phyloP scores from a whole-genome alignment of 1,140 invertebrate genomes.

The Drosophila novamexicana region DNA sequence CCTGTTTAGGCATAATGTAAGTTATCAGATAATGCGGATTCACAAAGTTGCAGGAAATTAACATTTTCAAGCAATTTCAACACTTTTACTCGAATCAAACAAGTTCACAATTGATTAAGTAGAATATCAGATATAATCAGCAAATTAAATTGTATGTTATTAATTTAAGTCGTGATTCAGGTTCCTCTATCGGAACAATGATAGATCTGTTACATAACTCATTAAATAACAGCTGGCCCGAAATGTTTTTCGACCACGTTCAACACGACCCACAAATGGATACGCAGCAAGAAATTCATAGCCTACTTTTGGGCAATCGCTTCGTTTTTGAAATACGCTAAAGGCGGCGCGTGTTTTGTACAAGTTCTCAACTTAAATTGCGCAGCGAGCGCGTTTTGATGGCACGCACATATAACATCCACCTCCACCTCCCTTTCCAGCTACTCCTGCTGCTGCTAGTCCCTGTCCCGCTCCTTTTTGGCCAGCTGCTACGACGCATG shows the following conservation, averaged over 20 bases:
- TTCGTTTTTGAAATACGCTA: slow-evolving; percentile 23
- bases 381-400: slow-evolving; percentile 44
- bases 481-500: slow-evolving; percentile 15
- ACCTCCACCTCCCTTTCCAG: too few species aligned
- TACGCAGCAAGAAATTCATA: slow-evolving; percentile 49
- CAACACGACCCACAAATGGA: slow-evolving; percentile 63
- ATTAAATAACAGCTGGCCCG: slow-evolving; percentile 11
- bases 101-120: background rate
- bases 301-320: slow-evolving; percentile 59
- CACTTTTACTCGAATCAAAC: background rate
- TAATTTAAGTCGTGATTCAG: background rate
- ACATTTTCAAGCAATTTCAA: too few species aligned
- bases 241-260: slow-evolving; percentile 8
- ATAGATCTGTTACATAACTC: slow-evolving; percentile 28
- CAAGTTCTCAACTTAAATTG: slow-evolving; percentile 76
- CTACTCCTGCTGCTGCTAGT: background rate
- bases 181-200: slow-evolving; percentile 13
- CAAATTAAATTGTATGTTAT: background rate
- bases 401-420: slow-evolving; percentile 49
- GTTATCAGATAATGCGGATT: background rate
- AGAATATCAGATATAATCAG: background rate
- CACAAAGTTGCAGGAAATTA: background rate
- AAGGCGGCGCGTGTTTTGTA: slow-evolving; percentile 61
- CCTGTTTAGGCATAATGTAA: background rate
- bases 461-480: background rate